phyloP scores from a whole-genome alignment of 2,113 vertebrate genomes.

The Callipepla californica region DNA sequence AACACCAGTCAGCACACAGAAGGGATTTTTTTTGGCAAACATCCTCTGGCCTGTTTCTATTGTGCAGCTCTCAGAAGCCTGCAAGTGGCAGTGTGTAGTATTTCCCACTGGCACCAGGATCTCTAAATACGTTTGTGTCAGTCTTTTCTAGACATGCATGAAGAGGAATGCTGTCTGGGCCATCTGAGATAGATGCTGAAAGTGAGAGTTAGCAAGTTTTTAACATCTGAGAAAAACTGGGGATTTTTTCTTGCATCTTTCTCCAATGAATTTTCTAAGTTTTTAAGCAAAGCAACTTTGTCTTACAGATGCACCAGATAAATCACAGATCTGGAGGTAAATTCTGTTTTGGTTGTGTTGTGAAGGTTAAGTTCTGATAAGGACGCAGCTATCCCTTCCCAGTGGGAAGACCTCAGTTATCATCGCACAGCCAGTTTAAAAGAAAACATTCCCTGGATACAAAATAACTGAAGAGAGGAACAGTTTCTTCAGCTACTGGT shows the following conservation, averaged over 20 bases:
- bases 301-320: neutral
- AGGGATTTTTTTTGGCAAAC: neutral
- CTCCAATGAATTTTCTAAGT: neutral
- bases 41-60: neutral
- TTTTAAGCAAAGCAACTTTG: neutral
- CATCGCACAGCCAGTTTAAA: neutral
- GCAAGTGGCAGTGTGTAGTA: neutral
- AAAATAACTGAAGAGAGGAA: conserved; percentile 9
- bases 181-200: neutral
- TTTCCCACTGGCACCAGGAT: neutral
- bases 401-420: conserved; percentile 18
- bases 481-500: conserved; percentile 16
- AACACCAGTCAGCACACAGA: neutral
- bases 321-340: neutral
- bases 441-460: conserved; percentile 11
- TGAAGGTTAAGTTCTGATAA: neutral
- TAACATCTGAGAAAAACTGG: neutral
- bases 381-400: neutral
- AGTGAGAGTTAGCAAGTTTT: neutral
- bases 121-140: neutral
- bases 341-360: conserved; percentile 20
- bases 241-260: neutral
- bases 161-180: neutral
- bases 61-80: neutral
- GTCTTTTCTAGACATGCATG: neutral